Evolutionary conservation across 2,113 vertebrate genomes (phyloP).

Genomic region (Aix galericulata): DNA sequence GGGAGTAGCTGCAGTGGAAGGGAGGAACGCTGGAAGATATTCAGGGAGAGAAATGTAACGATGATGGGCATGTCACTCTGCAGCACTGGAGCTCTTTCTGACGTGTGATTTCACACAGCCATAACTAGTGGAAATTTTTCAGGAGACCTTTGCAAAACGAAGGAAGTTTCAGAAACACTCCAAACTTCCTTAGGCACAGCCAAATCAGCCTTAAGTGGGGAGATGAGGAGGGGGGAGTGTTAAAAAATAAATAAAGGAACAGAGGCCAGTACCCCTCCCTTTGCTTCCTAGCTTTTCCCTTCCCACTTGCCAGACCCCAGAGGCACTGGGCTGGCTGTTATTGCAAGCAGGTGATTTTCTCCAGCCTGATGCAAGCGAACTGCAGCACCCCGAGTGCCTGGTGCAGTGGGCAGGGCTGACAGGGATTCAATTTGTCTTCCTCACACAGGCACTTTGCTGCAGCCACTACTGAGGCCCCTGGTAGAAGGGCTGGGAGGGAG

Average conservation of each 20-base stretch:
- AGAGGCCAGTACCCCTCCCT: not conserved
- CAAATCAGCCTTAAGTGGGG: not conserved
- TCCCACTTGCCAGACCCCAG: not conserved
- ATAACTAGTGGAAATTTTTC: not conserved
- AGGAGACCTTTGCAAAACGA: not conserved
- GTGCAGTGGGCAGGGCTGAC: not conserved
- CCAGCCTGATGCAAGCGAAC: not conserved
- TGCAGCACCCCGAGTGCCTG: not conserved
- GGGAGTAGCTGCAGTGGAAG: not conserved
- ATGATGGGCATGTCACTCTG: not conserved
- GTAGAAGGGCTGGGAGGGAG: not conserved
- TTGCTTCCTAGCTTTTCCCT: not conserved
- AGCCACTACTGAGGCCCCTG: not conserved
- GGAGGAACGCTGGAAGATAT: conserved; percentile 10
- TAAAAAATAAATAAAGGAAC: not conserved
- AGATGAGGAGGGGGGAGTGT: not conserved
- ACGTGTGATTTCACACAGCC: not conserved
- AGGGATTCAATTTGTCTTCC: not conserved
- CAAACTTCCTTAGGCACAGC: not conserved
- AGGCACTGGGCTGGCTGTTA: not conserved
- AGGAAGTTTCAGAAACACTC: not conserved
- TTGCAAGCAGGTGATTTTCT: not conserved
- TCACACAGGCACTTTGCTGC: fast-evolving
- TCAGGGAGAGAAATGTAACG: not conserved
- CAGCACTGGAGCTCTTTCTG: not conserved